A percentile compares a stretch with the other conserved stretches of the same genome.
These are phyloP conservation scores for Priocnemis perturbator DNA, from an alignment of 2,888 invertebrate genomes.

Conservation along the genomic window DNA sequence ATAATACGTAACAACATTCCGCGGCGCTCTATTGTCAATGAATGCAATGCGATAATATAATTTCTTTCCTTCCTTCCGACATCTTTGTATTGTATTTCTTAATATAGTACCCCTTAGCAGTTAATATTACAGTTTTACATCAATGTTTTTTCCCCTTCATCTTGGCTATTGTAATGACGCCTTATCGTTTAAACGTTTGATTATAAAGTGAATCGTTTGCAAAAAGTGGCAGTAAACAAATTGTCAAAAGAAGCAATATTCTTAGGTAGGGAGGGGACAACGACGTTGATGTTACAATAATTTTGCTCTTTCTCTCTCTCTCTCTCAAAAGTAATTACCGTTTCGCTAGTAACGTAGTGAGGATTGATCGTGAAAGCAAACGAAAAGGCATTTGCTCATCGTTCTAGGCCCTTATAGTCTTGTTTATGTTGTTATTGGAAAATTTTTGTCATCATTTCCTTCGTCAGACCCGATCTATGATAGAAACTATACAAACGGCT, in stretches of 20 bases:
- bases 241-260: slow-evolving; percentile 27
- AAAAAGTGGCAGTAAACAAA: slow-evolving; percentile 53
- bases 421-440: no score
- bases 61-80: slow-evolving; percentile 45
- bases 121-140: slow-evolving; percentile 42
- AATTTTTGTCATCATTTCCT: no score
- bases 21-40: slow-evolving; percentile 67
- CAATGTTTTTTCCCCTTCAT: slow-evolving; percentile 17
- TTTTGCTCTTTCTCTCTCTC: background rate
- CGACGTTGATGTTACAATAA: slow-evolving; percentile 9
- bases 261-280: slow-evolving; percentile 34
- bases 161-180: slow-evolving; percentile 37
- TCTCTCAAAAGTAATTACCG: background rate
- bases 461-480: no score
- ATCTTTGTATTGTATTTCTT: slow-evolving; percentile 40
- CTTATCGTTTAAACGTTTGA: slow-evolving; percentile 43
- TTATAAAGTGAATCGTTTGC: slow-evolving; percentile 46
- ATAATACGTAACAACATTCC: no score
- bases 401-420: slow-evolving; percentile 11
- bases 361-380: no score
- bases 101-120: slow-evolving; percentile 34
- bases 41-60: slow-evolving; percentile 58
- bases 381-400: background rate
- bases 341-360: no score
- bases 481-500: no score